Percentiles rank a stretch among this genome's conserved stretches.
Evolutionary conservation across 2,113 vertebrate genomes (phyloP).

Genomic region (Misgurnus anguillicaudatus): DNA sequence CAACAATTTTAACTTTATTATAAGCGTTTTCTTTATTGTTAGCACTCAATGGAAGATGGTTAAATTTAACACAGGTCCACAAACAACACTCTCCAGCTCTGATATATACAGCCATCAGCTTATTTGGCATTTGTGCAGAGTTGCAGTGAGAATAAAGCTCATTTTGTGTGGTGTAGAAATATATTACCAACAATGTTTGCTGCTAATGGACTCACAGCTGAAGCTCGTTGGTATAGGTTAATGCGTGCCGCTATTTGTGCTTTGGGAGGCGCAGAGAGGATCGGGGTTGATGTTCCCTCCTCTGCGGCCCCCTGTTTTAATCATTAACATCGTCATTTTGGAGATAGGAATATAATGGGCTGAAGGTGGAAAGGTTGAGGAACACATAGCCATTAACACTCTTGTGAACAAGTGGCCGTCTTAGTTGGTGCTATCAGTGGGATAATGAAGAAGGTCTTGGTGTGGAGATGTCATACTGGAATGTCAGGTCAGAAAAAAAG

Average conservation of each 20-base stretch:
- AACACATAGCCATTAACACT: slow-evolving; percentile 53
- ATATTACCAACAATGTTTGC: slow-evolving; percentile 47
- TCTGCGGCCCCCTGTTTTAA: slow-evolving; percentile 50
- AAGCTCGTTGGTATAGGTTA: slow-evolving; percentile 52
- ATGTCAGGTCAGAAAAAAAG: neutral
- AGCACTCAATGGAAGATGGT: neutral
- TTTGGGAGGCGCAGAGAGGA: slow-evolving; percentile 45
- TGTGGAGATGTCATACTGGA: slow-evolving; percentile 12
- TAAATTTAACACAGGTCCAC: neutral
- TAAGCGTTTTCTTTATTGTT: neutral
- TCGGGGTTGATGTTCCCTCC: slow-evolving; percentile 49
- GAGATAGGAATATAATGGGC: slow-evolving; percentile 54
- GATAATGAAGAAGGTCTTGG: slow-evolving; percentile 43
- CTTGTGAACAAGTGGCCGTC: slow-evolving; percentile 54
- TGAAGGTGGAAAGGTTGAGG: slow-evolving; percentile 41
- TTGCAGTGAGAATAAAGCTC: slow-evolving; percentile 25
- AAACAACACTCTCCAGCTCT: neutral
- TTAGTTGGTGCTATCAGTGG: slow-evolving; percentile 39
- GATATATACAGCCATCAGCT: slow-evolving; percentile 22
- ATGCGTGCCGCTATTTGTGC: slow-evolving; percentile 53
- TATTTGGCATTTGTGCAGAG: slow-evolving; percentile 15
- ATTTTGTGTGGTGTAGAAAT: slow-evolving; percentile 22
- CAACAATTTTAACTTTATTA: neutral
- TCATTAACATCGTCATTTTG: slow-evolving; percentile 55
- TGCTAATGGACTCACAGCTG: slow-evolving; percentile 56